Conservation (phyloP, 2,113 vertebrate genomes). For the Malaclemys terrapin region DNA sequence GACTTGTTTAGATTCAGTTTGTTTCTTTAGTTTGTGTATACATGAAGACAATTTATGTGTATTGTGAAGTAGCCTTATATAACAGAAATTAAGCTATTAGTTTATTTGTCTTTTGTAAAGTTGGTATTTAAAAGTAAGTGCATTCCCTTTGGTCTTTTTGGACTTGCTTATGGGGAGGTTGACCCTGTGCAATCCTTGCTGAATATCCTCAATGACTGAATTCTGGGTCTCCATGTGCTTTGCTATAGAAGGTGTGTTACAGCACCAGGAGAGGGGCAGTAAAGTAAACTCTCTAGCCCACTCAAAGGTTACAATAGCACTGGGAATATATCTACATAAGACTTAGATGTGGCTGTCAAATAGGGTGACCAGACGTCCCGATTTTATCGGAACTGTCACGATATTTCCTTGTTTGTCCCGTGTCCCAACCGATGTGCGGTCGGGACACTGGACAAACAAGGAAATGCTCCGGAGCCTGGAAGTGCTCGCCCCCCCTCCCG, state of each 20-base stretch:
- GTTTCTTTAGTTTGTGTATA: not conserved
- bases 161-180: not conserved
- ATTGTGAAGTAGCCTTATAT: not conserved
- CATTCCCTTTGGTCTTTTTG: not conserved
- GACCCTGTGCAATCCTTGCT: not conserved
- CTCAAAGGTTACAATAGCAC: not conserved
- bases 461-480: too few relatives aligned
- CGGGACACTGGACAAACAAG: too few relatives aligned
- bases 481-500: too few relatives aligned
- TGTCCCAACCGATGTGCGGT: too few relatives aligned
- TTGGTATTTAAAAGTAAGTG: not conserved
- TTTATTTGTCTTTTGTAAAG: not conserved
- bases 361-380: too few relatives aligned
- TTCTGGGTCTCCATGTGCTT: not conserved
- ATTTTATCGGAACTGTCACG: too few relatives aligned
- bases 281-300: not conserved
- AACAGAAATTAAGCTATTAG: not conserved
- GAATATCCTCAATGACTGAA: not conserved
- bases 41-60: not conserved
- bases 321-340: not conserved
- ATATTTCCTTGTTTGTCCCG: too few relatives aligned
- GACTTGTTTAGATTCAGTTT: not conserved
- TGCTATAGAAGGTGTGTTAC: not conserved
- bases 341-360: not conserved
- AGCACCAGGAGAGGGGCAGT: not conserved